Evolutionary conservation across 2,888 invertebrate species (phyloP).

Genomic region (Carabus problematicus): DNA sequence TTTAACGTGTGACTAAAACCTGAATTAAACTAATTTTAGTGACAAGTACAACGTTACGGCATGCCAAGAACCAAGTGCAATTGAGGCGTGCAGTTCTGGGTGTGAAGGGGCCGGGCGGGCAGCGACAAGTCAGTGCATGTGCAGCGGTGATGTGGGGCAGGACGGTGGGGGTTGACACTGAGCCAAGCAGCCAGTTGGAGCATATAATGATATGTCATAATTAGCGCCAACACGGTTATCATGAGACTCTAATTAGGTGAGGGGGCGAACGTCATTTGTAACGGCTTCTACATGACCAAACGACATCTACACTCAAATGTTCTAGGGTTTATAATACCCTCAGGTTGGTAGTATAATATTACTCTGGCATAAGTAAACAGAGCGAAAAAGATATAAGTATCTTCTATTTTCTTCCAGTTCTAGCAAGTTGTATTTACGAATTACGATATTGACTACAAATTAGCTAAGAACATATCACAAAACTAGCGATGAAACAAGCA

Average conservation of each 20-base stretch:
- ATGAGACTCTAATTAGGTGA: slow-evolving; percentile 19
- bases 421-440: no score
- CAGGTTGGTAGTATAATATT: no score
- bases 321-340: no score
- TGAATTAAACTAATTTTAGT: slow-evolving; percentile 30
- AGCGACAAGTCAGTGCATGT: background rate
- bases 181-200: slow-evolving; percentile 3
- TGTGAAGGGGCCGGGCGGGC: background rate
- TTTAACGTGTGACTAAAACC: slow-evolving; percentile 9
- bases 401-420: no score
- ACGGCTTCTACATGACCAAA: background rate
- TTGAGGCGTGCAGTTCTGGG: background rate
- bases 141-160: no score
- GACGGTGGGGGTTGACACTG: slow-evolving; percentile 3
- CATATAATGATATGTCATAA: slow-evolving; percentile 27
- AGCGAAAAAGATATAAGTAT: no score
- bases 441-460: no score
- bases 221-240: slow-evolving; percentile 20
- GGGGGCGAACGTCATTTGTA: slow-evolving; percentile 19
- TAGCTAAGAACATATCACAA: no score
- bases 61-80: slow-evolving; percentile 18
- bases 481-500: no score
- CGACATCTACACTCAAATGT: background rate
- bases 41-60: slow-evolving; percentile 13
- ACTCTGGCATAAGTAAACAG: no score